A percentile compares a stretch with the other conserved stretches of the same genome.
These are phyloP conservation scores for Xanthia icteritia DNA, from an alignment of 2,888 invertebrate genomes.

Conservation along the genomic window DNA sequence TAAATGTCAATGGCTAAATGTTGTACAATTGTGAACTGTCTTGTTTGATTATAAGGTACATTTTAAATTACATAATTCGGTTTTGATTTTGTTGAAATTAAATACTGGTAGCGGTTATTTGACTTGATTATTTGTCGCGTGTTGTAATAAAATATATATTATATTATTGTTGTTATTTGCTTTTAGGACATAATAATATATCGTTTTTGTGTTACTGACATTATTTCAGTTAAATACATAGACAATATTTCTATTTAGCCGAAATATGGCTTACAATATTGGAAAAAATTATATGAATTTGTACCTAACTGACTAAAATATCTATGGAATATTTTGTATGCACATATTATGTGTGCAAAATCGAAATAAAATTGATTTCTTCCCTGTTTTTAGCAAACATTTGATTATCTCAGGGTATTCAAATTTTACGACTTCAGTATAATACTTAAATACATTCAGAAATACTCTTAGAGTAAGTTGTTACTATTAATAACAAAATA, in stretches of 20 bases:
- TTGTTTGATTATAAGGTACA: slow-evolving; percentile 37
- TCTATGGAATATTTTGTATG: too few relatives aligned
- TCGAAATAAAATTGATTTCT: neutral
- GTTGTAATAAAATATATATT: neutral
- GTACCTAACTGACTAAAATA: too few relatives aligned
- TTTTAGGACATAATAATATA: too few relatives aligned
- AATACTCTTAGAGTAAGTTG: slow-evolving; percentile 29
- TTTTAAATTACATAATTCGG: slow-evolving; percentile 31
- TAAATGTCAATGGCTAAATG: slow-evolving; percentile 57
- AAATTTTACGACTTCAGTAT: slow-evolving; percentile 40
- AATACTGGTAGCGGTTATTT: neutral
- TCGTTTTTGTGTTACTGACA: too few relatives aligned
- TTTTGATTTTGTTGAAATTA: neutral
- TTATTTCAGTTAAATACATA: too few relatives aligned
- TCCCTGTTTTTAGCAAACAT: neutral
- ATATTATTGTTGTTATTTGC: too few relatives aligned
- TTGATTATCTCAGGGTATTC: slow-evolving; percentile 13
- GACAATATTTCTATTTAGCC: too few relatives aligned
- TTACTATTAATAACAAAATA: slow-evolving; percentile 53
- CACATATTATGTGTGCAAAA: neutral
- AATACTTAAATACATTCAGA: slow-evolving; percentile 22
- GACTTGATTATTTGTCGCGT: neutral
- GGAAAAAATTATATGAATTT: too few relatives aligned
- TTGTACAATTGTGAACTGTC: slow-evolving; percentile 47
- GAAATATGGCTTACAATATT: too few relatives aligned